These are phyloP conservation scores for Murina feae DNA, from an alignment of 2,113 vertebrate genomes.

Conservation along the genomic window DNA sequence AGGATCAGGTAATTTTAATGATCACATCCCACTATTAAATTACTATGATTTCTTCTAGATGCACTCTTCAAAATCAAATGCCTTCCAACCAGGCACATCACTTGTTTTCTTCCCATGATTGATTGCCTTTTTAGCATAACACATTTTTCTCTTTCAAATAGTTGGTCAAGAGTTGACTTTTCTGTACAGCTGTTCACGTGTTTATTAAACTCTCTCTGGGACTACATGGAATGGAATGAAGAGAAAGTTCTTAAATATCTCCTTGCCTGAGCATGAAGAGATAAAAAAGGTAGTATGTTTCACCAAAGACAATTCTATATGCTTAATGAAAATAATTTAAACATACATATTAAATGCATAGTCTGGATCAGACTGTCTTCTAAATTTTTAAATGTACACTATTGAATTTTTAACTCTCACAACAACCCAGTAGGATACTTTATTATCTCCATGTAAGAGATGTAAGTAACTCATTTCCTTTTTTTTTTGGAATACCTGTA, in stretches of 20 bases:
- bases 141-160: background rate
- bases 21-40: background rate
- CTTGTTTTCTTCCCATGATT: background rate
- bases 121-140: background rate
- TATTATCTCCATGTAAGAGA: background rate
- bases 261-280: background rate
- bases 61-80: background rate
- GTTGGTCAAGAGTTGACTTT: background rate
- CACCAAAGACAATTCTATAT: background rate
- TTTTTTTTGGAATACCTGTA: background rate
- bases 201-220: background rate
- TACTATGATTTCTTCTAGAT: background rate
- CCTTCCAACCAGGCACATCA: background rate
- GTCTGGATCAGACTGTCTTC: background rate
- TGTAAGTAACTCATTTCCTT: background rate
- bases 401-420: background rate
- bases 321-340: background rate
- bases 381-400: background rate
- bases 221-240: background rate
- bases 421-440: background rate
- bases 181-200: background rate
- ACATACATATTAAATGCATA: background rate
- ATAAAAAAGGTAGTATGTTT: background rate
- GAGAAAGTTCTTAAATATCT: background rate
- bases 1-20: background rate